A percentile compares a stretch with the other conserved stretches of the same genome.
Conservation (phyloP, 1,140 invertebrate species). For the Drosophila lini region DNA sequence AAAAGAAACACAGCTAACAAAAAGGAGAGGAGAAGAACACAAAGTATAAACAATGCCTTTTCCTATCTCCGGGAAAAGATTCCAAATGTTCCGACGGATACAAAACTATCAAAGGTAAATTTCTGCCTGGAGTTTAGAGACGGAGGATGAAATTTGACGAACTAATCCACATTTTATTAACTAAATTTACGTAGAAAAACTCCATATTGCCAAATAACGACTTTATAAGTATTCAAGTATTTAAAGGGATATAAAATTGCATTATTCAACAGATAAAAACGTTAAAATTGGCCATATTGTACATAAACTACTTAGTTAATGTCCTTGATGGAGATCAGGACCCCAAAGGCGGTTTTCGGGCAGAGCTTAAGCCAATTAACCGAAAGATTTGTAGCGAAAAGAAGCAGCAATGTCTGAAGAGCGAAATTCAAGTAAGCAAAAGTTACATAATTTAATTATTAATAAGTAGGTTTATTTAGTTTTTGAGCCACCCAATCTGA, state of each 20-base stretch:
- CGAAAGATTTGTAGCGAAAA: conserved; percentile 74
- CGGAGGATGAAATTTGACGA: neutral
- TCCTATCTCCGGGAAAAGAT: conserved; percentile 96
- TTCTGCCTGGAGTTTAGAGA: neutral
- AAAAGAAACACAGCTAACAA: conserved; percentile 94
- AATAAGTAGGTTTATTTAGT: neutral
- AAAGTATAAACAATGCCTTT: conserved; percentile 98
- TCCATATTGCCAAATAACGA: too few relatives aligned
- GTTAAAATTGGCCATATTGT: conserved; percentile 94
- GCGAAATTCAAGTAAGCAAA: conserved; percentile 54
- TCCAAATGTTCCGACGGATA: conserved; percentile 97
- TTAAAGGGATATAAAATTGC: neutral
- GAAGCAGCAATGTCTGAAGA: conserved; percentile 50
- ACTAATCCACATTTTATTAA: neutral
- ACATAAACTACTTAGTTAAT: conserved; percentile 95
- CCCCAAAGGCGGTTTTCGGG: conserved; percentile 89
- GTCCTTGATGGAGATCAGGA: conserved; percentile 91
- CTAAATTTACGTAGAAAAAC: neutral
- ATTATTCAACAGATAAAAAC: conserved; percentile 91
- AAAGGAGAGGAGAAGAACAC: conserved; percentile 95
- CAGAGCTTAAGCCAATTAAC: conserved; percentile 87
- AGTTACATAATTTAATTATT: neutral
- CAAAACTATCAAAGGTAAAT: conserved; percentile 93
- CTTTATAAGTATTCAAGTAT: too few relatives aligned
- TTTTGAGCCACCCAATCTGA: too few relatives aligned